Base-by-base conservation (phyloP, 1,140 invertebrate species). In the Meloidogyne hapla region DNA sequence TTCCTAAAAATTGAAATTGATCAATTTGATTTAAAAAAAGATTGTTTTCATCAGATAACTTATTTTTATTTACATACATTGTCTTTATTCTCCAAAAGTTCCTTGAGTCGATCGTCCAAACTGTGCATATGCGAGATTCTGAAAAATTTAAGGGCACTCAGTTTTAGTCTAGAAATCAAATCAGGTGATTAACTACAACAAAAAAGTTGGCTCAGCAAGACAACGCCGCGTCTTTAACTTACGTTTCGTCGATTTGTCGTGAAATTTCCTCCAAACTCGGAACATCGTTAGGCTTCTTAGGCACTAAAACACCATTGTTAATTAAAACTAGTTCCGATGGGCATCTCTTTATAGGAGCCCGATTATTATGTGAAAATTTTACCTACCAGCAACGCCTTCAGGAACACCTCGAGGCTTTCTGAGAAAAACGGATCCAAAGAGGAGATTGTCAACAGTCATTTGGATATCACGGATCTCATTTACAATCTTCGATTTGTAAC, bases 401-500 rank as follows among this genome's bases (percentile, higher is more conserved):
- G 69, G 8, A 2, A 78, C 21, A 48, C 77, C 77, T 12, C 33
- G 15, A 15, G 77, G 77, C 26, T 28, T 4, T 28, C 77, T 48
- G 38, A 79, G 40, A 45, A 78, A 78, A 2, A 78, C 77, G 1
- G 77, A 78, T 23, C 77, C 76, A 26, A 78, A 78, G 21, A 78
- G 21, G 4, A 80, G n/a, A 40, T 13, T 23, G 23, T 78, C 77
- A 3, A 78, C 68, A 9, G 25, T 61, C 21, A 61, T 26, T 45
- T 73, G 71, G 21, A 73, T 73, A 45, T 73, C 48, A 13, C 71
- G 71, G 6, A 73, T 73, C 28, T 73, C 26, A 38, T 73, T 40
- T 3, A 63, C 71, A 38, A 42, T 38, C 28, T 67, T 25, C 2
- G 2, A 5, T 18, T 6, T 67, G 9, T n/a, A 25, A 21, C 18